phyloP scores from a whole-genome alignment of 2,113 vertebrate genomes.

The Condylura cristata region DNA sequence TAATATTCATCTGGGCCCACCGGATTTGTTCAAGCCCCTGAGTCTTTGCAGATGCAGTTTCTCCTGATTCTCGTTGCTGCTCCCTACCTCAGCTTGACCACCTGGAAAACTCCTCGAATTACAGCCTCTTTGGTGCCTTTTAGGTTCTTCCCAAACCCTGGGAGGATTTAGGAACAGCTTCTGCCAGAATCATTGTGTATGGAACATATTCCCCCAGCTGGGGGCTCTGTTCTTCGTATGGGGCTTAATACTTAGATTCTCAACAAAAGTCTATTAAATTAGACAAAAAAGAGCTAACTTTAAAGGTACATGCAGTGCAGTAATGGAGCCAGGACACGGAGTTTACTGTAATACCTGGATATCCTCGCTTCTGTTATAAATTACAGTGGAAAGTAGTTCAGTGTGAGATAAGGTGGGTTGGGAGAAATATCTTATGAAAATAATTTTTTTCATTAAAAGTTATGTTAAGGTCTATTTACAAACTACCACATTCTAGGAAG shows the following conservation, averaged over 20 bases:
- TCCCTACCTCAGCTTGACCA: background rate
- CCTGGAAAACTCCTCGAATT: background rate
- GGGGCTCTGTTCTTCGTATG: background rate
- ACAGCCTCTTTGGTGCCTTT: background rate
- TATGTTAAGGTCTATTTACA: background rate
- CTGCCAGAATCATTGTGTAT: background rate
- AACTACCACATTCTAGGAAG: background rate
- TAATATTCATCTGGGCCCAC: background rate
- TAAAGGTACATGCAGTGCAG: background rate
- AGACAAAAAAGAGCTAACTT: conserved; percentile 10
- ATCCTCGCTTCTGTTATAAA: background rate
- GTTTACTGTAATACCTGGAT: background rate
- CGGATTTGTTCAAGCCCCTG: background rate
- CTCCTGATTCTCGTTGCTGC: background rate
- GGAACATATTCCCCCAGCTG: background rate
- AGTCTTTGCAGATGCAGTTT: background rate
- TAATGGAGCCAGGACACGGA: background rate
- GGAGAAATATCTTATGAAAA: background rate
- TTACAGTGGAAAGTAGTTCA: background rate
- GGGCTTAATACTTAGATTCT: background rate
- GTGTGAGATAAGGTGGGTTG: background rate
- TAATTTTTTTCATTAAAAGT: background rate
- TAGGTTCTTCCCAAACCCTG: background rate
- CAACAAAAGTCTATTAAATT: background rate
- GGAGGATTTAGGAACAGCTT: background rate